Evolutionary conservation across 92 coral and sea anemone species (phyloP).

Genomic region (Metridium senile): DNA sequence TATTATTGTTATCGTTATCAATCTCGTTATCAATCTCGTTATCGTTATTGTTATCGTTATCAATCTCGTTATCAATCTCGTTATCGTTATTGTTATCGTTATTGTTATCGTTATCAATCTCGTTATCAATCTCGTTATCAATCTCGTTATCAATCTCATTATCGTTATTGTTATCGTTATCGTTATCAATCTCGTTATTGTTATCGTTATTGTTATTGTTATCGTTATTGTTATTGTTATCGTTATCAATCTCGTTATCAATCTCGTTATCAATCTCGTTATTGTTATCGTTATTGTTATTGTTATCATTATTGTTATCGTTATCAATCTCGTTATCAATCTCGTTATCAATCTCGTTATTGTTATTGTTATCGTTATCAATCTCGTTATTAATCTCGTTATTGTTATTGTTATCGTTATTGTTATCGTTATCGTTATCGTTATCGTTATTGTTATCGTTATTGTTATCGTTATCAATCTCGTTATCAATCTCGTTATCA

Average conservation of each 20-base stretch:
- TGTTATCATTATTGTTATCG: neutral
- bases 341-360: neutral
- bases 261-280: neutral
- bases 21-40: neutral
- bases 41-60: neutral
- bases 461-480: neutral
- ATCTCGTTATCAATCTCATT: neutral
- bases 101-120: too few relatives aligned
- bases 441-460: neutral
- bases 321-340: neutral
- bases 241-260: too few relatives aligned
- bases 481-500: too few relatives aligned
- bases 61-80: too few relatives aligned
- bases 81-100: neutral
- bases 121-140: too few relatives aligned
- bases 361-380: neutral
- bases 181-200: too few relatives aligned
- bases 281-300: too few relatives aligned
- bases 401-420: neutral
- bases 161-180: too few relatives aligned
- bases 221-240: too few relatives aligned
- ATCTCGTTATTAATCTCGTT: too few relatives aligned
- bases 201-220: neutral
- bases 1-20: neutral
- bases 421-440: neutral